A percentile compares a stretch with the other conserved stretches of the same genome.
Evolutionary conservation across 2,888 invertebrate genomes (phyloP).

Genomic region (Agonum fuliginosum): DNA sequence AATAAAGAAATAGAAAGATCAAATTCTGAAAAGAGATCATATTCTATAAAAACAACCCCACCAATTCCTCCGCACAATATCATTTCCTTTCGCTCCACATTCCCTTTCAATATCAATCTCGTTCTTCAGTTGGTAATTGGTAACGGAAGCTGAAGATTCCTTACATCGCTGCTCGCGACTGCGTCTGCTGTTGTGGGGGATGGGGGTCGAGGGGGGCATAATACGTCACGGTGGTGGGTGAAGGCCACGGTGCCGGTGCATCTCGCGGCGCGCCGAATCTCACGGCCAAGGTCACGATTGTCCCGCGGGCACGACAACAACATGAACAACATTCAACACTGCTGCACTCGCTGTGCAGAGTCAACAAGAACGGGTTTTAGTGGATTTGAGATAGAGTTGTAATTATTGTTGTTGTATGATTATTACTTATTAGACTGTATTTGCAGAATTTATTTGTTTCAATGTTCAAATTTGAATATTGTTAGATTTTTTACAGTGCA

Average conservation of each 20-base stretch:
- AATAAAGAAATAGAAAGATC: no score
- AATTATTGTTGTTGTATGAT: no score
- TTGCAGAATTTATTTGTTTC: no score
- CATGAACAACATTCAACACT: neutral
- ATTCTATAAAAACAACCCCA: no score
- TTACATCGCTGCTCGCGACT: neutral
- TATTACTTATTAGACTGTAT: no score
- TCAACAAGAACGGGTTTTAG: neutral
- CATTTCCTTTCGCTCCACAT: no score
- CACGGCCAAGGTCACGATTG: conserved; percentile 53
- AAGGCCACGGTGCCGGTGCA: conserved; percentile 54
- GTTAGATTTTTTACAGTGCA: neutral
- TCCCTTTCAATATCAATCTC: neutral
- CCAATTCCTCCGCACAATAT: no score
- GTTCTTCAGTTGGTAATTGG: neutral
- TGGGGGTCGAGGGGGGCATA: neutral
- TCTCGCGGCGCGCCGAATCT: conserved; percentile 51
- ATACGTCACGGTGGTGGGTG: conserved; percentile 30
- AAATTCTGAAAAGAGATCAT: no score
- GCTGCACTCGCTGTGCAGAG: neutral
- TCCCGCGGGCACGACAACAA: conserved; percentile 46
- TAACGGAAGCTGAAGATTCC: conserved; percentile 35
- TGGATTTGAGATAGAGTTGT: neutral
- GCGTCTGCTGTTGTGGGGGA: neutral
- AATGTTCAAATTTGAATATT: no score